Evolutionary conservation across 2,797 vertebrate species (phyloP), one percentile per base, ranked within the genome.

Genomic region (Discoglossus pictus): DNA sequence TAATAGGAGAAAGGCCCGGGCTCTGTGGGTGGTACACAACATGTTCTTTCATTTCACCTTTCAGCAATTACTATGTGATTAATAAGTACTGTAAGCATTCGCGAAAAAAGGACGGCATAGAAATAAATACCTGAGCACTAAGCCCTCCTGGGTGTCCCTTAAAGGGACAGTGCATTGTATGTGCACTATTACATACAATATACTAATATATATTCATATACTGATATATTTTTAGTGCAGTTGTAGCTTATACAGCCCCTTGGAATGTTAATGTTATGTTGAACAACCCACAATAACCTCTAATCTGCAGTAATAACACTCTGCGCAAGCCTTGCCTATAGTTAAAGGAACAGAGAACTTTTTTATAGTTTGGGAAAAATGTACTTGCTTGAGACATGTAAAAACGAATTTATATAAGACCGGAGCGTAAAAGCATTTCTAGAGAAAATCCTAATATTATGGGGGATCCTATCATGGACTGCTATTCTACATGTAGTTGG

Each of bases 1-100:
- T 65, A 75, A 52, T 54, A 61, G 68, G 63, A 12, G 68, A 73
- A 35, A 15, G 8, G 1, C 0, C 68, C 72, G 8, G n/a, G 1
- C n/a, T 75, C 60, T 38, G 15, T 23, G 24, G 17, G 52, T 72
- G 69, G 40, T 67, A 75, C 71, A 66, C 20, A 15, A 13, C 35
- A 2, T 43, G 65, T 43, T 42, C 27, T 61, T 53, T 31, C 50
- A 58, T 11, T 75, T 74, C 55, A 61, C 35, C 52, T 15, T 1
- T 56, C 34, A 1, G n/a, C 61, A 43, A 10, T 42, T 38, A 6
- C n/a, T 60, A 73, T 70, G 76, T 69, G 63, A 67, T 52, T 76
- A 73, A 58, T 35, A 75, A 75, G 61, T 61, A 73, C n/a, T n/a
- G n/a, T n/a, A n/a, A 65, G 65, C 1, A 16, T 52, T 53, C 34